phyloP scores from a whole-genome alignment of 2,113 vertebrate species.

The Ophiodon elongatus region DNA sequence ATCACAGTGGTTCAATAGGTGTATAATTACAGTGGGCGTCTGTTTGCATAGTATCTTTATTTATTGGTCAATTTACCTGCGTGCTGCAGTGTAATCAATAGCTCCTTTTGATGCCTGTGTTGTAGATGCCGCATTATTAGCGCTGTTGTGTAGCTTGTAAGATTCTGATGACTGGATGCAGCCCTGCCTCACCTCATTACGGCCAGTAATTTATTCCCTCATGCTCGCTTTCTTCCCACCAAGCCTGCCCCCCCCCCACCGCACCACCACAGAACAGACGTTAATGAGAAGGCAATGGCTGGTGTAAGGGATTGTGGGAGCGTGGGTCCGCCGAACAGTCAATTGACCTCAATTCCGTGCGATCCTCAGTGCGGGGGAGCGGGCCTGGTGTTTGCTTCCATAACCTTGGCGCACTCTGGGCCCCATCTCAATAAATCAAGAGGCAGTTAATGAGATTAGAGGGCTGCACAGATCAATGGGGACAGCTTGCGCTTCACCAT shows the following conservation, averaged over 20 bases:
- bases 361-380: conserved; percentile 55
- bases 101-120: conserved; percentile 54
- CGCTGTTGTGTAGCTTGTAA: conserved; percentile 60
- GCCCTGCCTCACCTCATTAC: conserved; percentile 76
- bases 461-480: conserved; percentile 75
- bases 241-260: not conserved
- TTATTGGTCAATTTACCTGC: conserved; percentile 71
- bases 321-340: conserved; percentile 66
- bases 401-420: conserved; percentile 72
- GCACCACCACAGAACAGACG: conserved; percentile 14
- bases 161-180: conserved; percentile 57
- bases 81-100: conserved; percentile 74
- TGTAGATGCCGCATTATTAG: conserved; percentile 55
- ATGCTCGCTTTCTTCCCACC: conserved; percentile 43
- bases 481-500: conserved; percentile 61
- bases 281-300: conserved; percentile 69
- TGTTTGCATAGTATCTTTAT: conserved; percentile 68
- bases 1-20: conserved; percentile 46
- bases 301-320: conserved; percentile 58
- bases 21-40: conserved; percentile 51
- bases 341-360: conserved; percentile 79
- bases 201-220: conserved; percentile 75
- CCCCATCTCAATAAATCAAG: conserved; percentile 82
- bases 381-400: conserved; percentile 61
- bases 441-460: conserved; percentile 84